A percentile compares a stretch with the other conserved stretches of the same genome.
phyloP scores from a whole-genome alignment of 2,113 vertebrate species.

The Oryzias curvinotus region DNA sequence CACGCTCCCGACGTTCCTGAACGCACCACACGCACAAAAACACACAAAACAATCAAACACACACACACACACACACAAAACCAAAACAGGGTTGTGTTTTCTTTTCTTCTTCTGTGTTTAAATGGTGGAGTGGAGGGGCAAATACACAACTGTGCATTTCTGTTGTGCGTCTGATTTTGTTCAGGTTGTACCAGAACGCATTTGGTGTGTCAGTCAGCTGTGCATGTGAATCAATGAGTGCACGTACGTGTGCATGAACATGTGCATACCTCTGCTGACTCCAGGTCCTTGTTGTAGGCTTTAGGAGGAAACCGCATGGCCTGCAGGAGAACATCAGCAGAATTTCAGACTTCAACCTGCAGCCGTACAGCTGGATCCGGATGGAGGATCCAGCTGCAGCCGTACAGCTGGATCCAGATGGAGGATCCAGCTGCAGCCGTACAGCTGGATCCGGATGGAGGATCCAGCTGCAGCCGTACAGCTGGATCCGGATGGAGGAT shows the following conservation, averaged over 20 bases:
- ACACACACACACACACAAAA: too few species aligned
- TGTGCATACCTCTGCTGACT: slow-evolving; percentile 90
- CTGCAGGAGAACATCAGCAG: slow-evolving; percentile 65
- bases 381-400: background rate
- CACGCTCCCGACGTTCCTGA: slow-evolving; percentile 93
- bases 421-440: background rate
- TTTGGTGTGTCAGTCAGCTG: too few species aligned
- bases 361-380: background rate
- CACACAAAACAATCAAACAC: too few species aligned
- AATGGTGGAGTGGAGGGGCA: too few species aligned
- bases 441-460: background rate
- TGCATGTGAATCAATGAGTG: too few species aligned
- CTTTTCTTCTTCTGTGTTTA: too few species aligned
- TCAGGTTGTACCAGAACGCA: too few species aligned
- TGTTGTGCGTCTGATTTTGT: too few species aligned
- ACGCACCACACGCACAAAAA: slow-evolving; percentile 10
- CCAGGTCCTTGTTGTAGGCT: slow-evolving; percentile 99
- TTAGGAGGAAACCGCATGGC: slow-evolving; percentile 99
- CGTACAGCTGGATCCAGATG: background rate
- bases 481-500: background rate
- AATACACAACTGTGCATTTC: too few species aligned
- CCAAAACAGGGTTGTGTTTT: too few species aligned
- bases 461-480: background rate
- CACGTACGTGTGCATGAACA: background rate
- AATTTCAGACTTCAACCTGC: too few species aligned